These are phyloP conservation scores for Tetramorium bicarinatum DNA, from an alignment of 2,888 invertebrate genomes.

Conservation along the genomic window DNA sequence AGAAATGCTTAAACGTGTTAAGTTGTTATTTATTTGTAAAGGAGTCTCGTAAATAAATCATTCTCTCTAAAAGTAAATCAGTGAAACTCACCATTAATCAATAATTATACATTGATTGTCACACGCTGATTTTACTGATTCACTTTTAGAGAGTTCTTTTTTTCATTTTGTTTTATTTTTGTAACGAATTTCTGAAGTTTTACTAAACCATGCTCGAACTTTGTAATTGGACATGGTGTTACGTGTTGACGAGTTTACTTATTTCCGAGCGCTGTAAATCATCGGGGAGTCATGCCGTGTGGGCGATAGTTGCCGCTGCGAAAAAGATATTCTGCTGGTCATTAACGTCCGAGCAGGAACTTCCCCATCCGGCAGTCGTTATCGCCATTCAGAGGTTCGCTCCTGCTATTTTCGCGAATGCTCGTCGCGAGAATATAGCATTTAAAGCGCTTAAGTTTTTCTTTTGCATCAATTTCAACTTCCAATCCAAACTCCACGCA, in stretches of 20 bases:
- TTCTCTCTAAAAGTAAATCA: too few relatives aligned
- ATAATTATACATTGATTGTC: too few relatives aligned
- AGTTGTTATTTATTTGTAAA: not conserved
- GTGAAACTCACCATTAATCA: too few relatives aligned
- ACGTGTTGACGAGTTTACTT: constrained; percentile 25
- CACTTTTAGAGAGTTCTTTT: too few relatives aligned
- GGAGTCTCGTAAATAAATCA: not conserved
- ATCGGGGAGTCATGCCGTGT: constrained; percentile 41
- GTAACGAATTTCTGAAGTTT: constrained; percentile 51
- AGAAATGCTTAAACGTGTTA: not conserved
- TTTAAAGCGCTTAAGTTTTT: constrained; percentile 26
- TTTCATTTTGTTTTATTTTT: constrained; percentile 14
- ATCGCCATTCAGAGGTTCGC: constrained; percentile 69
- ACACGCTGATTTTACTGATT: too few relatives aligned
- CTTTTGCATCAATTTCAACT: constrained; percentile 3
- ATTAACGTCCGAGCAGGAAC: constrained; percentile 73
- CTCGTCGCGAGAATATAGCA: constrained; percentile 7
- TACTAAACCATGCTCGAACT: not conserved
- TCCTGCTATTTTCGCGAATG: constrained; percentile 62
- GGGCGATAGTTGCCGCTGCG: constrained; percentile 61
- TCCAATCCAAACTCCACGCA: not conserved
- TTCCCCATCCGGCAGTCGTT: constrained; percentile 72
- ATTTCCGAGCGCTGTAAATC: constrained; percentile 39
- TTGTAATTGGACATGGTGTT: constrained; percentile 17
- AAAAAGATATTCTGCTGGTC: constrained; percentile 66